phyloP scores from a whole-genome alignment of 2,888 invertebrate species.

The Boloria selene region DNA sequence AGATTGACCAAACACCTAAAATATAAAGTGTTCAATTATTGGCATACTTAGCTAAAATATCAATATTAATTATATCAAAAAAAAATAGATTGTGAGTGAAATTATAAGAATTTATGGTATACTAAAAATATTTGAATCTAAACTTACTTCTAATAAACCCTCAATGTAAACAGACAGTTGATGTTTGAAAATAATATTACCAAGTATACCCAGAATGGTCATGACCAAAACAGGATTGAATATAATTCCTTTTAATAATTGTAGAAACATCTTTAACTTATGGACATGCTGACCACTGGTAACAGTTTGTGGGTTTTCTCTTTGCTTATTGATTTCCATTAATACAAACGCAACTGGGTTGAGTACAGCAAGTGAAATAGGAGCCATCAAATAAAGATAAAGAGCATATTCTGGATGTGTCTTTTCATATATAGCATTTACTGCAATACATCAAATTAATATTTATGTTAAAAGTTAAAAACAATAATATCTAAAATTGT shows the following conservation, averaged over 20 bases:
- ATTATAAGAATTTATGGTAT: constrained; percentile 1
- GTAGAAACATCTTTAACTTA: constrained; percentile 64
- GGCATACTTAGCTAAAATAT: no score
- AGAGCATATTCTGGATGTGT: constrained; percentile 94
- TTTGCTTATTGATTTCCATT: constrained; percentile 90
- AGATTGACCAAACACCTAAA: constrained; percentile 89
- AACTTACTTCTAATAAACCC: constrained; percentile 87
- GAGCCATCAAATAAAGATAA: constrained; percentile 96
- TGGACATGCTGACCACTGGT: constrained; percentile 36
- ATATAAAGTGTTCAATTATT: not conserved
- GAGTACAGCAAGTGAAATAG: constrained; percentile 94
- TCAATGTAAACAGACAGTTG: constrained; percentile 88
- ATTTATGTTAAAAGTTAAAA: not conserved
- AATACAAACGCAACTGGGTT: constrained; percentile 96
- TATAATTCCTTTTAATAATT: constrained; percentile 87
- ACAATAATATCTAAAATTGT: not conserved
- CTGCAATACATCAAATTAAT: constrained; percentile 71
- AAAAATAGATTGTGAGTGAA: no score
- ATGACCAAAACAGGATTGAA: constrained; percentile 95
- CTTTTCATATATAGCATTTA: constrained; percentile 91
- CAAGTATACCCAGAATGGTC: constrained; percentile 94
- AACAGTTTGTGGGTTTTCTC: constrained; percentile 53
- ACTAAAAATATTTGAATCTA: constrained; percentile 36
- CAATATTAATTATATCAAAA: no score
- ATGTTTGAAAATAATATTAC: constrained; percentile 91